Evolutionary conservation across 1,140 invertebrate genomes (phyloP).

Genomic region (Daktulosphaira vitifoliae): DNA sequence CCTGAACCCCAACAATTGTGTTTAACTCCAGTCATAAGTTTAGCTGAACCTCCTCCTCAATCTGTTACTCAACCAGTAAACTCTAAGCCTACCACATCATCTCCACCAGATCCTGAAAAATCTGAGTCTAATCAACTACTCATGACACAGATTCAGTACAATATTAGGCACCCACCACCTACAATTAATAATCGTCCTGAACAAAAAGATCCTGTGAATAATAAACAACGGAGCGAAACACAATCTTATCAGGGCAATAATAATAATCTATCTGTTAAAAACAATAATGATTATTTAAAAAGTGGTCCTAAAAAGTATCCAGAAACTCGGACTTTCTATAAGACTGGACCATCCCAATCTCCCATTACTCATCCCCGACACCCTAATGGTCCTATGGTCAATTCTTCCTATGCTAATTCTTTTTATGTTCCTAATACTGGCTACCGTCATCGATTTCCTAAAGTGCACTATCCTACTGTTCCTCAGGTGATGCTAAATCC

Average conservation of each 20-base stretch:
- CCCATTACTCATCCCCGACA: conserved; percentile 6
- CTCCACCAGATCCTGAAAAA: conserved; percentile 17
- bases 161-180: conserved; percentile 22
- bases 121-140: conserved; percentile 23
- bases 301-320: conserved; percentile 20
- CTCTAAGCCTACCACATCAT: conserved; percentile 8
- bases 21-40: conserved; percentile 19
- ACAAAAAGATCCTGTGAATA: conserved; percentile 4
- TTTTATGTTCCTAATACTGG: conserved; percentile 27
- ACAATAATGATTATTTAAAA: conserved; percentile 23
- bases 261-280: conserved; percentile 24
- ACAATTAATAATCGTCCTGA: conserved; percentile 12
- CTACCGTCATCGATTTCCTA: conserved; percentile 29
- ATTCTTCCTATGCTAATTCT: conserved; percentile 20
- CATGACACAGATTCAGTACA: conserved; percentile 26
- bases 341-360: conserved; percentile 21
- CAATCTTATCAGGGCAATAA: conserved; percentile 16
- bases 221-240: conserved; percentile 10
- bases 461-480: conserved; percentile 32
- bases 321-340: conserved; percentile 24
- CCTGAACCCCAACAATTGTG: conserved; percentile 16
- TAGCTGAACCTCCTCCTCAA: conserved; percentile 12
- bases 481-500: conserved; percentile 32
- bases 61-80: neutral
- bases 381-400: conserved; percentile 21